These are phyloP conservation scores for Eumeta japonica DNA, from an alignment of 1,140 invertebrate species.

Conservation along the genomic window DNA sequence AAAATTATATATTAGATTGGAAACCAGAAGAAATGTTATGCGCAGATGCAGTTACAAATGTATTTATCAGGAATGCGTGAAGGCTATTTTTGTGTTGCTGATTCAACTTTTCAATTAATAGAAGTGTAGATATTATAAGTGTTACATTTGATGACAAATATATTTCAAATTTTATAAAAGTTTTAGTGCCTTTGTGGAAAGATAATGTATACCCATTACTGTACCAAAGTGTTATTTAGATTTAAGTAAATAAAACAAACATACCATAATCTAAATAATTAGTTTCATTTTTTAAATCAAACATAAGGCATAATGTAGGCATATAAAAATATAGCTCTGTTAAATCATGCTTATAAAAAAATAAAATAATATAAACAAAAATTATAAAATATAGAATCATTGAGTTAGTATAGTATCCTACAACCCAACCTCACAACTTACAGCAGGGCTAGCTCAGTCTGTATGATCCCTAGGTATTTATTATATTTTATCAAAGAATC, in stretches of 20 bases:
- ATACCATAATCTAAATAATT: not conserved
- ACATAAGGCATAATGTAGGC: no score
- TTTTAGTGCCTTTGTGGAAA: constrained; percentile 9
- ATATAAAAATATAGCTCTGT: no score
- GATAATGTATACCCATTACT: constrained; percentile 9
- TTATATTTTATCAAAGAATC: not conserved
- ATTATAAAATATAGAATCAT: no score
- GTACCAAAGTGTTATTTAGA: constrained; percentile 6
- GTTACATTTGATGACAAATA: constrained; percentile 7
- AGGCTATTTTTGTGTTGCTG: constrained; percentile 11
- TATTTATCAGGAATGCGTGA: constrained; percentile 7
- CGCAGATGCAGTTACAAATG: no score
- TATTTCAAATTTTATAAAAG: constrained; percentile 7
- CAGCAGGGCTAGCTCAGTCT: no score
- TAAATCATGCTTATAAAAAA: no score
- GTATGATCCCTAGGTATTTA: no score
- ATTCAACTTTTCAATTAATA: constrained; percentile 7
- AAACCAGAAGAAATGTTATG: constrained; percentile 16
- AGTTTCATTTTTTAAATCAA: constrained; percentile 6
- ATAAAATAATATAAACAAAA: no score
- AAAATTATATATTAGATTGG: constrained; percentile 16
- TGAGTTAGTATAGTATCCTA: no score
- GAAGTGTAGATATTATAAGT: constrained; percentile 10
- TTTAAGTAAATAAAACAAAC: no score
- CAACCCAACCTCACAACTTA: no score